phyloP scores from a whole-genome alignment of 2,888 invertebrate genomes.

The Acanthosepion esculentum region DNA sequence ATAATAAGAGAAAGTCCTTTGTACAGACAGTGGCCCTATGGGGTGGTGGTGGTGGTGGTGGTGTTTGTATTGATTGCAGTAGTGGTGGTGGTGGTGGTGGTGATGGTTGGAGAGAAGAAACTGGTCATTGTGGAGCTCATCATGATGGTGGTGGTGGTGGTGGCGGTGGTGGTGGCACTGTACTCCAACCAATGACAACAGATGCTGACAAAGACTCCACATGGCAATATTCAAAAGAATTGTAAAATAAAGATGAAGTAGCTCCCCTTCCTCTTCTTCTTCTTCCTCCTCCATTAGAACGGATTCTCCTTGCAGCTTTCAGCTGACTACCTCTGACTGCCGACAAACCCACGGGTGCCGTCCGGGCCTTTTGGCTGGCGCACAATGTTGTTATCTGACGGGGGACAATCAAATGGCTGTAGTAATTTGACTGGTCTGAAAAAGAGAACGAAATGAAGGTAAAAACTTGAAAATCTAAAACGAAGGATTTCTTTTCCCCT shows the following conservation, averaged over 20 bases:
- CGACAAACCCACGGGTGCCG: constrained; percentile 63
- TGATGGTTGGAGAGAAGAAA: background rate
- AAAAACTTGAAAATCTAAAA: background rate
- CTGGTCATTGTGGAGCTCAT: background rate
- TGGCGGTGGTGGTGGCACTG: background rate
- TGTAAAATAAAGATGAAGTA: background rate
- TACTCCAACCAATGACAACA: background rate
- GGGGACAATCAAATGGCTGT: constrained; percentile 12
- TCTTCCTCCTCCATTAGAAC: background rate
- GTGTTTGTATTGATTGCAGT: background rate
- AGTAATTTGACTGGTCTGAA: constrained; percentile 40
- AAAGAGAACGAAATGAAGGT: background rate
- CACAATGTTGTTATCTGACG: constrained; percentile 55
- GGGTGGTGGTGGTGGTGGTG: background rate
- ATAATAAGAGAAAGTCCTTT: background rate
- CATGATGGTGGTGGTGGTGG: background rate
- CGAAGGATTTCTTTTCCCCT: background rate
- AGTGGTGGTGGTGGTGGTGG: background rate
- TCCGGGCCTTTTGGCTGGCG: constrained; percentile 68
- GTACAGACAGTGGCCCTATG: background rate
- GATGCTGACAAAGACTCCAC: background rate
- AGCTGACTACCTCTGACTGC: constrained; percentile 37
- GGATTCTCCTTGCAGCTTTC: background rate
- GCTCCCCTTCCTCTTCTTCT: too few relatives aligned
- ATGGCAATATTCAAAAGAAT: background rate